Percentiles rank a stretch among this genome's conserved stretches.
phyloP scores from a whole-genome alignment of 1,140 invertebrate genomes.

The Drosophila grimshawi region DNA sequence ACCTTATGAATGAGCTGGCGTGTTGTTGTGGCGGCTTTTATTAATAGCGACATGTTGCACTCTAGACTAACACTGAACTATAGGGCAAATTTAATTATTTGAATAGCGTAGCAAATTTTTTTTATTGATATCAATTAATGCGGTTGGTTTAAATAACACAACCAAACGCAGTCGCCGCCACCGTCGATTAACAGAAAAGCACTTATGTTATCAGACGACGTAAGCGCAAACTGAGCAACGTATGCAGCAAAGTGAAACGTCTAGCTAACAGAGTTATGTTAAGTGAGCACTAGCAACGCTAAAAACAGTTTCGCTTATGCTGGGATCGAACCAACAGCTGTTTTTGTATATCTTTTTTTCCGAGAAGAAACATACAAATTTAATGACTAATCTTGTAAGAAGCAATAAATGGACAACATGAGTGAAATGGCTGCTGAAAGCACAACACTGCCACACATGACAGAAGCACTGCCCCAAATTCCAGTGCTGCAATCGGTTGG shows the following conservation, averaged over 20 bases:
- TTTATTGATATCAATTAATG: slow-evolving; percentile 34
- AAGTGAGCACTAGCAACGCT: not conserved
- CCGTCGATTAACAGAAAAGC: slow-evolving; percentile 26
- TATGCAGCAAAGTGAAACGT: slow-evolving; percentile 4
- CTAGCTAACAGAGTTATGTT: not conserved
- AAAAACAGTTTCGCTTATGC: not conserved
- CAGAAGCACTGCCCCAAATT: slow-evolving; percentile 57
- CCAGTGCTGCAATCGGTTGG: slow-evolving; percentile 84
- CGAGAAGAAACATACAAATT: slow-evolving; percentile 5
- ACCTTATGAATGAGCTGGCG: slow-evolving; percentile 73
- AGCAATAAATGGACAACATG: slow-evolving; percentile 49
- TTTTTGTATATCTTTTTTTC: slow-evolving; percentile 35
- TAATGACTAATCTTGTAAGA: slow-evolving; percentile 42
- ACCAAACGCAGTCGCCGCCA: slow-evolving; percentile 46
- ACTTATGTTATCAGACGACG: not conserved
- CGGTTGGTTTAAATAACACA: slow-evolving; percentile 54
- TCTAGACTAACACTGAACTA: slow-evolving; percentile 17
- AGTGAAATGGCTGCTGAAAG: slow-evolving; percentile 32
- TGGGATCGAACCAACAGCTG: slow-evolving; percentile 36
- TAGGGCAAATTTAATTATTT: slow-evolving; percentile 24
- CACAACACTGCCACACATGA: slow-evolving; percentile 6
- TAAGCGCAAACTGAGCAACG: slow-evolving; percentile 3
- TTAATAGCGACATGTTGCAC: slow-evolving; percentile 63
- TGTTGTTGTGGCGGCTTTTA: slow-evolving; percentile 49
- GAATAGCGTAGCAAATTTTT: slow-evolving; percentile 13